These are phyloP conservation scores for Simalia tracyae DNA, from an alignment of 2,797 vertebrate species.

Conservation along the genomic window DNA sequence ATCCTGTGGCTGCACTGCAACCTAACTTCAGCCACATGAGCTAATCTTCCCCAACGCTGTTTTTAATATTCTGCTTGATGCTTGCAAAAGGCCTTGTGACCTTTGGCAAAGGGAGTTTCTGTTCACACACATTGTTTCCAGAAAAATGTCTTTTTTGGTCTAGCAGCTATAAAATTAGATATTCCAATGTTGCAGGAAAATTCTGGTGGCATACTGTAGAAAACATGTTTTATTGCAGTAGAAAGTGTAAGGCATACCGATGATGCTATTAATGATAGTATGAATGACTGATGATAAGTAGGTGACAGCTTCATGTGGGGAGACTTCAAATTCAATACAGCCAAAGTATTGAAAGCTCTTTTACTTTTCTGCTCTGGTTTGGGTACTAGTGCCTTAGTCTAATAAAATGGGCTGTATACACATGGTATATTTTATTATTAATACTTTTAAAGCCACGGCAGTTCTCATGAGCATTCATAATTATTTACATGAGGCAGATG, in stretches of 20 bases:
- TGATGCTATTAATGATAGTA: too few species aligned
- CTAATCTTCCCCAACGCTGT: background rate
- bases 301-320: background rate
- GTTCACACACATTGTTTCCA: background rate
- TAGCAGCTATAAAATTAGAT: background rate
- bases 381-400: background rate
- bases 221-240: rapidly evolving
- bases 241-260: background rate
- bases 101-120: background rate
- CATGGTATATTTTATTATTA: background rate
- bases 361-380: background rate
- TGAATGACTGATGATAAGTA: background rate
- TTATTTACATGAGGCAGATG: background rate
- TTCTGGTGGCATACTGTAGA: background rate
- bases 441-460: background rate
- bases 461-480: too few species aligned
- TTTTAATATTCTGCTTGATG: background rate
- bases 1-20: background rate
- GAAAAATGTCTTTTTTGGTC: background rate
- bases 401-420: background rate
- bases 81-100: background rate
- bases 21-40: background rate
- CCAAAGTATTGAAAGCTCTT: background rate
- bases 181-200: background rate
- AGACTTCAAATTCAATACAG: background rate